These are phyloP conservation scores for Otocyon megalotis DNA, from an alignment of 2,113 vertebrate species.

Conservation along the genomic window DNA sequence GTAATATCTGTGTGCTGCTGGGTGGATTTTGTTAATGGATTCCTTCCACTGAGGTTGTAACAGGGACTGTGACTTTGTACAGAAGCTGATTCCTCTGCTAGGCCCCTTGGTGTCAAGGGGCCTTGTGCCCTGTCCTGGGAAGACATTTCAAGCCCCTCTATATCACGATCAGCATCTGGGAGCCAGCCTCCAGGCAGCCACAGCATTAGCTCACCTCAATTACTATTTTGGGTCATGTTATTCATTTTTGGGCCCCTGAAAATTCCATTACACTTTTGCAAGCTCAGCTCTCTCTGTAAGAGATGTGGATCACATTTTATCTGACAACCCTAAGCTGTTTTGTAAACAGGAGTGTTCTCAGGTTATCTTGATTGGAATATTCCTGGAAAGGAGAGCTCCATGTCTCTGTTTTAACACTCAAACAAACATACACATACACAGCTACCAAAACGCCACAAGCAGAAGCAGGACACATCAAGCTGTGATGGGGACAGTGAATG, in stretches of 20 bases:
- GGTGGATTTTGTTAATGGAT: fast-evolving
- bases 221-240: neutral
- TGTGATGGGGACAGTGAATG: fast-evolving
- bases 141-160: neutral
- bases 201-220: neutral
- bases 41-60: fast-evolving
- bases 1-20: fast-evolving
- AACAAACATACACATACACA: too few species aligned
- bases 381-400: neutral
- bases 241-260: conserved; percentile 45
- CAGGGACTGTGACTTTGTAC: neutral
- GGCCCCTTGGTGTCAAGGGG: neutral
- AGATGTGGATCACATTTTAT: neutral
- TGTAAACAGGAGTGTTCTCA: neutral
- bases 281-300: neutral
- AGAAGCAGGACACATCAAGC: neutral
- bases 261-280: conserved; percentile 41
- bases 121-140: neutral
- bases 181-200: neutral
- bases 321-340: neutral
- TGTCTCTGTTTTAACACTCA: neutral
- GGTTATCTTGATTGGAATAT: neutral
- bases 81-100: fast-evolving
- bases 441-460: fast-evolving
- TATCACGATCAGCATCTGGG: conserved; percentile 4